Evolutionary conservation across 2,888 invertebrate species (phyloP).

Genomic region (Hemicrepidius hirtus): DNA sequence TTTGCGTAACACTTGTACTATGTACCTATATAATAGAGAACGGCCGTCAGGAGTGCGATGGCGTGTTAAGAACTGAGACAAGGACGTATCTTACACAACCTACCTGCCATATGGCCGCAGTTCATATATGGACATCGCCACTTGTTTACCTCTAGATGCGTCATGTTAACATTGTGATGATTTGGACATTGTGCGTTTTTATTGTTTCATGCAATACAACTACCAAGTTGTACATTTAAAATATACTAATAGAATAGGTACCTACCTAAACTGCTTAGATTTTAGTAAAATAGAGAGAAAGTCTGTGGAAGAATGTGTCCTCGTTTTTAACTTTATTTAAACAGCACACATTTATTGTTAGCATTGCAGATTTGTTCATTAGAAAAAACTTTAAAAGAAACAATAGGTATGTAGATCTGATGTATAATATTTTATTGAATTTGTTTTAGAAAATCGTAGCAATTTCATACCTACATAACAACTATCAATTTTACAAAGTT

Average conservation of each 20-base stretch:
- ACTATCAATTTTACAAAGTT: no score
- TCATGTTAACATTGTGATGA: slow-evolving; percentile 35
- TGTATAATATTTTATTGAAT: no score
- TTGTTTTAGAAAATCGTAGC: no score
- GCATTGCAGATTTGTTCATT: background rate
- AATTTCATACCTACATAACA: no score
- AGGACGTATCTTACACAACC: slow-evolving; percentile 54
- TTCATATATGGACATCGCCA: slow-evolving; percentile 44
- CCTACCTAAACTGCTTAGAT: background rate
- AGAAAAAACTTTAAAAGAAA: no score
- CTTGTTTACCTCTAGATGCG: slow-evolving; percentile 37
- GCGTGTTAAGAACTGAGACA: slow-evolving; percentile 54
- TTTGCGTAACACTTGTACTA: slow-evolving; percentile 19
- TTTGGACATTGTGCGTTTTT: slow-evolving; percentile 13
- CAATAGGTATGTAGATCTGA: no score
- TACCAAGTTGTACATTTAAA: background rate
- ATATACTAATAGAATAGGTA: background rate
- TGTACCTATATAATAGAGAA: slow-evolving; percentile 14
- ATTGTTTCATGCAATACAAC: background rate
- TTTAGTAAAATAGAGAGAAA: slow-evolving; percentile 9
- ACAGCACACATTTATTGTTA: background rate
- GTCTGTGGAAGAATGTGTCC: slow-evolving; percentile 10
- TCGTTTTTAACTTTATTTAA: slow-evolving; percentile 1
- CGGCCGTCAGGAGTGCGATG: slow-evolving; percentile 38
- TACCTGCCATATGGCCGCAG: slow-evolving; percentile 53